Base-by-base conservation (phyloP, 2,113 vertebrate genomes). In the Nycticorax nycticorax region DNA sequence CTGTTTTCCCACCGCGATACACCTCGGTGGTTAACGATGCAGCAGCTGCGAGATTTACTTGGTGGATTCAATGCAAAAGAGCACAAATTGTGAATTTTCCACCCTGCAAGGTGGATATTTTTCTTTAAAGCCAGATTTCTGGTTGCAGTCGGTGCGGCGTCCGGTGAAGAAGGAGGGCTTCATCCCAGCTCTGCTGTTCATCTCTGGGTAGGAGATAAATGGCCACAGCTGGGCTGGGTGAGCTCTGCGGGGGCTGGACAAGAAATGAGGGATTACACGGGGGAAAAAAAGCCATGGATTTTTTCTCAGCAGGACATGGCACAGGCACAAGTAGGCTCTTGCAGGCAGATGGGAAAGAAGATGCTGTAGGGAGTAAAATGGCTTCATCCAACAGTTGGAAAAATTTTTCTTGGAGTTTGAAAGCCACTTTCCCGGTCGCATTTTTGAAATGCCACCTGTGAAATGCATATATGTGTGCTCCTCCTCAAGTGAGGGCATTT, bases 361-460 rank as follows among this genome's bases (percentile, higher is more conserved):
- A 21, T 63, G 71, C 45, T 88, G 23, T 55, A n/a, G 52, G 62
- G 57, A 52, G 16, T 20, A 53, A 57, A 91, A 53, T 32, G 14
- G 3, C 53, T 86, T 84, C 50, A 52, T 74, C 27, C 59, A 48
- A 28, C 17, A 69, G 45, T 0, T 53, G 55, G 64, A 37, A 53
- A 20, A 57, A 13, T 7, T 66, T n/a, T 18, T 84, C 33, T 16
- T 73, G n/a, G 80, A 50, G 32, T 19, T 35, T 59, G 33, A 68
- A 64, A 75, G 39, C 9, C 0, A 0, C 66, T 8, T 59, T 75
- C 45, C 32, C 3, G 3, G 27, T 78, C 5, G 0, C 4, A 4
- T 32, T 92, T 76, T 80, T 81, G 13, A 81, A 63, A 72, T 48
- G 27, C 30, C 10, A 8, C 73, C 63, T 20, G 4, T 71, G 63